Conservation (phyloP, 2,888 invertebrate genomes). For the Pasiphila rectangulata region DNA sequence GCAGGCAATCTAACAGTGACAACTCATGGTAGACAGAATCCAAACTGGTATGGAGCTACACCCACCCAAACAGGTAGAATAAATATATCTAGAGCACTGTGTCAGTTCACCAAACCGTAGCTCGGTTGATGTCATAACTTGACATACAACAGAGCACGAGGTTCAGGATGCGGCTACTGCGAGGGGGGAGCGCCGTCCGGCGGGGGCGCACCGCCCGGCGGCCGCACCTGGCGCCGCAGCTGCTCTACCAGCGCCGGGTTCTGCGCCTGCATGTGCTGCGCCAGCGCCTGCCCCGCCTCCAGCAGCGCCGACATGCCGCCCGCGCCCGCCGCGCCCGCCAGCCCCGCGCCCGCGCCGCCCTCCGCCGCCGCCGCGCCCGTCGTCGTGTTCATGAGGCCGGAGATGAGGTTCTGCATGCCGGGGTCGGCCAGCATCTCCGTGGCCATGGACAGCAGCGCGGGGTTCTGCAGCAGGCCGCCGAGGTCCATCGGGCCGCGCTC, state of each 20-base stretch:
- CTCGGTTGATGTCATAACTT: neutral
- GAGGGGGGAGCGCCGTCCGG: conserved; percentile 42
- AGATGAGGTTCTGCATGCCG: conserved; percentile 88
- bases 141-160: neutral
- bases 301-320: conserved; percentile 66
- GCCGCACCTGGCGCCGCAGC: conserved; percentile 84
- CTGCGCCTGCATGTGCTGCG: conserved; percentile 88
- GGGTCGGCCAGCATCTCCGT: conserved; percentile 92
- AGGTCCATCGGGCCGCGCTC: conserved; percentile 82
- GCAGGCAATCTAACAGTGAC: no score
- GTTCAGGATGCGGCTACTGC: conserved; percentile 35
- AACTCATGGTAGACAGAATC: no score
- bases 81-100: no score
- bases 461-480: conserved; percentile 87
- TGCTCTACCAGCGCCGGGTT: conserved; percentile 92
- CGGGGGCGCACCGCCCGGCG: conserved; percentile 49
- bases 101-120: no score
- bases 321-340: conserved; percentile 73
- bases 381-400: conserved; percentile 75
- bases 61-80: neutral
- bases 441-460: conserved; percentile 91
- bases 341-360: conserved; percentile 26
- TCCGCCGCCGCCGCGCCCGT: conserved; percentile 36
- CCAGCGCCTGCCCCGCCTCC: conserved; percentile 88
- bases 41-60: no score